Base-by-base conservation (phyloP, 2,113 vertebrate species). In the Candoia aspera region DNA sequence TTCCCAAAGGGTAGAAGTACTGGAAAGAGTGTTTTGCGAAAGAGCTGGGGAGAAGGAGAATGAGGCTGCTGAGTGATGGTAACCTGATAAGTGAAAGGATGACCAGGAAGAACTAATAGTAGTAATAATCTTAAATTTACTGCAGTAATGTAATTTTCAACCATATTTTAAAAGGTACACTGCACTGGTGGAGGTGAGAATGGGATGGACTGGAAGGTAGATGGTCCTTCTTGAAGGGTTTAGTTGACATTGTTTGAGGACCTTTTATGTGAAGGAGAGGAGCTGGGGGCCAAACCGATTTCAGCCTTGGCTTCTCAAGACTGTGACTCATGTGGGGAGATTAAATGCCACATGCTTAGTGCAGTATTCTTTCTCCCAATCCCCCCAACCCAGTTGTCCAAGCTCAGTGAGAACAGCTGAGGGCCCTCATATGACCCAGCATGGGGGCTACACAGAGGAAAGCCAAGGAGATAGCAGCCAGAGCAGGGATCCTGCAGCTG, bases 371-470 rank as follows among this genome's bases (percentile, higher is more conserved):
- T 42, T 2, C 89, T 49, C 12, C 73, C 29, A 33, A 17, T 57
- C 11, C 4, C 89, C n/a, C 46, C 57, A 21, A 49, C 42, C 92
- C 89, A 93, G 89, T 90, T 88, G 53, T 54, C 89, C 29, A 11
- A 33, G 15, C 57, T 87, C 68, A 84, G 57, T 4, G 64, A 84
- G 89, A 91, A 93, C 92, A 93, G 92, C 92, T 93, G 92, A 91
- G 68, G 92, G 92, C 68, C 90, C 92, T 93, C 86, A 46, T 87
- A 90, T 93, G 92, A 91, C 90, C 90, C 89, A 62, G 68, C 23
- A 37, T 33, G 37, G 55, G 91, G 91, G 26, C 85, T 93, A 58
- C 57, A 4, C 68, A 55, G 62, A 86, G 33, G 68, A 88, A 88
- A 84, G 84, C 55, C 11, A 26, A 46, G 6, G 64, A 62, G 84